These are phyloP conservation scores for Theristicus caerulescens DNA, from an alignment of 2,113 vertebrate genomes.

Conservation along the genomic window DNA sequence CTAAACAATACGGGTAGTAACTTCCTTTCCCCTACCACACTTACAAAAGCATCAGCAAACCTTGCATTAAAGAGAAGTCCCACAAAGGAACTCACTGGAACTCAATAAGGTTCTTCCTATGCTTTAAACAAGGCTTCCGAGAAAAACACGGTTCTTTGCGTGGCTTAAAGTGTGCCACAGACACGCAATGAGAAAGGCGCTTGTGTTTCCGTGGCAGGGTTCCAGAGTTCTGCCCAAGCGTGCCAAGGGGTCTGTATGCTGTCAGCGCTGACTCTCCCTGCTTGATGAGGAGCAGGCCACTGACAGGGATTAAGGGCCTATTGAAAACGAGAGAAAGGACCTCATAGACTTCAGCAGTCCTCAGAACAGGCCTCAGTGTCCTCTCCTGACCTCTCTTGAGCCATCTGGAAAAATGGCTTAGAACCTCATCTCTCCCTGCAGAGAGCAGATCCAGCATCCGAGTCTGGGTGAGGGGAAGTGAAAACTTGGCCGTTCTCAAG, in stretches of 20 bases:
- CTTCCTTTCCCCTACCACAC: neutral
- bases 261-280: neutral
- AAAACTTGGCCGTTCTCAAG: neutral
- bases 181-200: neutral
- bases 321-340: neutral
- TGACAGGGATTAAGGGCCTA: neutral
- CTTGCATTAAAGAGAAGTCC: neutral
- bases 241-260: neutral
- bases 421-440: neutral
- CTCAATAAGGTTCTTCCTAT: neutral
- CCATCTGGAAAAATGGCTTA: slow-evolving; percentile 13
- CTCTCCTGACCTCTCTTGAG: slow-evolving; percentile 8
- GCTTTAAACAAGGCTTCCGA: neutral
- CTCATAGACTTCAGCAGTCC: slow-evolving; percentile 18
- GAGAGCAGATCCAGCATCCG: neutral
- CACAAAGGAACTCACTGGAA: neutral
- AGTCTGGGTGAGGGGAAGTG: neutral
- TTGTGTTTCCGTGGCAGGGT: neutral
- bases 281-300: neutral
- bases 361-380: neutral
- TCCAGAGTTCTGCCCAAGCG: neutral
- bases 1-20: neutral
- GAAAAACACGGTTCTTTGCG: accelerated
- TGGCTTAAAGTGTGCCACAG: neutral
- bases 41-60: neutral